Evolutionary conservation across 2,113 vertebrate species (phyloP).

Genomic region (Cyanoramphus novaezelandiae): DNA sequence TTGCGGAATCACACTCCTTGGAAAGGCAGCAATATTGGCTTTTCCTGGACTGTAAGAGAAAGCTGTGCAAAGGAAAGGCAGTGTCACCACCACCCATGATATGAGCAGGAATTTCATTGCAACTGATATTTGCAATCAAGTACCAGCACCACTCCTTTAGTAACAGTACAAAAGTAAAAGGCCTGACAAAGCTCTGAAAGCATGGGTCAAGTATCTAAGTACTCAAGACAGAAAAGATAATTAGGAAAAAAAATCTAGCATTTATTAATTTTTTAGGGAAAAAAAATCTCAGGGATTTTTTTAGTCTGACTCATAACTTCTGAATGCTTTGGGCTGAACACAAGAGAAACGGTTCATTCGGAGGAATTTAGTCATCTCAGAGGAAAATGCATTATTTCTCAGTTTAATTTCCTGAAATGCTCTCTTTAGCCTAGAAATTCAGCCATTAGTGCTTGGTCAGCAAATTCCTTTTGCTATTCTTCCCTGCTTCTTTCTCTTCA

Average conservation of each 20-base stretch:
- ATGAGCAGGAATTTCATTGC: background rate
- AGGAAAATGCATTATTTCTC: background rate
- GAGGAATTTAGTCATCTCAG: background rate
- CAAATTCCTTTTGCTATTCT: conserved; percentile 9
- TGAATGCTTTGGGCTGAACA: background rate
- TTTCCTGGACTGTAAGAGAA: background rate
- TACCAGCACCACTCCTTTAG: background rate
- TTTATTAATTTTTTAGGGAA: background rate
- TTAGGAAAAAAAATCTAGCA: background rate
- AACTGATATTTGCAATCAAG: background rate
- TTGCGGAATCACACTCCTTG: background rate
- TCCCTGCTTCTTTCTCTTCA: background rate
- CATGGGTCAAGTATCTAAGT: background rate
- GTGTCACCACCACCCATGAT: background rate
- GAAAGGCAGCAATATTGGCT: background rate
- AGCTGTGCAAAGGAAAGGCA: background rate
- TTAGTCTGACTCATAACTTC: background rate
- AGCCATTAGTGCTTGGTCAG: background rate
- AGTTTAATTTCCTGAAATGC: conserved; percentile 15
- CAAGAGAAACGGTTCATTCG: background rate
- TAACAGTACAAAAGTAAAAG: background rate
- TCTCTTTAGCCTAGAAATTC: conserved; percentile 18
- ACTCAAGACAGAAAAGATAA: background rate
- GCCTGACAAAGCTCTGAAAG: background rate
- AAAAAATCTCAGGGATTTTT: background rate